A percentile compares a stretch with the other conserved stretches of the same genome.
phyloP scores from a whole-genome alignment of 2,113 vertebrate species.

The Ondatra zibethicus region DNA sequence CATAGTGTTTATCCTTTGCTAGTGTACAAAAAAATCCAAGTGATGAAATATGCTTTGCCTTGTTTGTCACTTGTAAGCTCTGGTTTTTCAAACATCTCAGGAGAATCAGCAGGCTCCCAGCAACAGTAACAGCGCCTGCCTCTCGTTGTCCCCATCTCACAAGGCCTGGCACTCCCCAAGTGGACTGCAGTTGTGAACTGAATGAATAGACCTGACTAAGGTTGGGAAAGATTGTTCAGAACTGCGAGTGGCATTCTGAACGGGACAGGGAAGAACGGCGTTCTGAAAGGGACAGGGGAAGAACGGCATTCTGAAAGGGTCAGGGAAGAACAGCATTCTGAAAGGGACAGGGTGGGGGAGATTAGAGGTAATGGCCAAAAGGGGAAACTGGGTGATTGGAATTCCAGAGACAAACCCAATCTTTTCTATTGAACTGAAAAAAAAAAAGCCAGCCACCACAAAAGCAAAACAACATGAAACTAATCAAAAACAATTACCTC shows the following conservation, averaged over 20 bases:
- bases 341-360: too few species aligned
- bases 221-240: neutral
- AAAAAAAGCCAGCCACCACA: neutral
- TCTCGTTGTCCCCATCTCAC: neutral
- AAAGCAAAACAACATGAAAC: neutral
- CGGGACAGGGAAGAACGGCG: too few species aligned
- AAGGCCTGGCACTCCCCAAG: neutral
- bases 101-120: neutral
- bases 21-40: neutral
- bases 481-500: neutral
- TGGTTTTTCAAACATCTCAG: conserved; percentile 1
- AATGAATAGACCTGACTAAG: neutral
- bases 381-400: neutral
- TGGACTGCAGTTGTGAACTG: neutral
- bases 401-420: neutral
- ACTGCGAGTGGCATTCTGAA: neutral
- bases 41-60: neutral
- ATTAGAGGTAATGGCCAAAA: neutral
- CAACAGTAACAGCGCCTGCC: neutral
- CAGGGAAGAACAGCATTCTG: neutral
- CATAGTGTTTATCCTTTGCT: neutral
- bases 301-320: neutral
- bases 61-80: neutral
- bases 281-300: neutral
- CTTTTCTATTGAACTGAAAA: neutral